These are phyloP conservation scores for Pyrgus malvae DNA, from an alignment of 2,888 invertebrate genomes.

Conservation along the genomic window DNA sequence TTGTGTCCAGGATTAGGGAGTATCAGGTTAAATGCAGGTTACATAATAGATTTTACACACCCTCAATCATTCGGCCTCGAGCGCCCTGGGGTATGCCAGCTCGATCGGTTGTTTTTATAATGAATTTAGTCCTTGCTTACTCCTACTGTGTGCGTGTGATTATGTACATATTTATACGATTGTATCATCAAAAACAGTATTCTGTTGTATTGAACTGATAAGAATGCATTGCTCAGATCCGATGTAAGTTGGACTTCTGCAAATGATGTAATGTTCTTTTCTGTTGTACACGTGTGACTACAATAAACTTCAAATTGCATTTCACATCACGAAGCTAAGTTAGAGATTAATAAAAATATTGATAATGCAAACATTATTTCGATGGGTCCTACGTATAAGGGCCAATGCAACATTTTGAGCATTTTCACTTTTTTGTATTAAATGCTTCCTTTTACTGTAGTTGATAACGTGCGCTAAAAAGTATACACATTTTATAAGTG, in stretches of 20 bases:
- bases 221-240: too few species aligned
- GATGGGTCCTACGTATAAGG: too few species aligned
- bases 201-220: too few species aligned
- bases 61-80: conserved; percentile 56
- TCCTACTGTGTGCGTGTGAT: conserved; percentile 10
- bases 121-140: background rate
- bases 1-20: conserved; percentile 64
- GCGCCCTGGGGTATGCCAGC: background rate
- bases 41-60: conserved; percentile 75
- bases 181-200: background rate
- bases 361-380: too few species aligned
- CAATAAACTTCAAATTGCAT: background rate
- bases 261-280: background rate
- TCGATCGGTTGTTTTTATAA: background rate
- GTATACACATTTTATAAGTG: too few species aligned
- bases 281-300: background rate
- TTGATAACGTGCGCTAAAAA: too few species aligned
- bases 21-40: conserved; percentile 75
- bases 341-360: too few species aligned
- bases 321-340: background rate
- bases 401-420: too few species aligned
- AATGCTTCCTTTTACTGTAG: too few species aligned
- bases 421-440: too few species aligned
- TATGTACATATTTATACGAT: background rate
- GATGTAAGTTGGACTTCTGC: background rate